Base-by-base conservation (phyloP, 2,797 vertebrate species). In the Etheostoma nigrum region DNA sequence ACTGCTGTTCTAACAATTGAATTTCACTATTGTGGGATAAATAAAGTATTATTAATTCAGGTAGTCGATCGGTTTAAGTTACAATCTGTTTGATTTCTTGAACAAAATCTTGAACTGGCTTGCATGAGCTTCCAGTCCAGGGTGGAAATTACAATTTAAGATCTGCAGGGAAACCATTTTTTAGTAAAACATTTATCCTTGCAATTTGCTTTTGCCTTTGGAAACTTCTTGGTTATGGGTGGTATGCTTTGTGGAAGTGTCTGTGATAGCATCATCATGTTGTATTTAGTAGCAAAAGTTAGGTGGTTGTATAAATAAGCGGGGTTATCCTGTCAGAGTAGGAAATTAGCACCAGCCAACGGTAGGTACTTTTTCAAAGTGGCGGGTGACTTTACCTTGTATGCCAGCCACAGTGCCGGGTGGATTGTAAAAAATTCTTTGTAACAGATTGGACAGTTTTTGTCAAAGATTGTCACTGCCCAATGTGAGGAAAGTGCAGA, bases 221-320 rank as follows among this genome's bases (percentile, higher is more conserved):
- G 53, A 25, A 75, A 76, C 1, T 0, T 23, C 25, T 40, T 49
- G 27, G 57, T 67, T 61, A 45, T 47, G 59, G 13, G 14, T 67
- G 18, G 57, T 49, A 16, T 59, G 15, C 72, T 67, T 53, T 23
- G 72, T 57, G 65, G 61, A 66, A 13, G 51, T 16, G 33, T 60
- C 67, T 54, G 47, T 61, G 53, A 72, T 63, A 30, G 54, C 60
- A 77, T 67, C 60, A 69, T 67, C 33, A 48, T 82, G 76, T 78
- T 63, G 44, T 53, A 57, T 66, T 81, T 55, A 68, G 54, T 62
- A 71, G 55, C 16, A 58, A 11, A 18, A 5, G 59, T 75, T 58
- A 62, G 48, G 55, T 53, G 54, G 63, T 72, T 72, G 65, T 42
- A 48, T 67, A 69, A 62, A 72, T 66, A 11, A 74, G 25, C 14